Evolutionary conservation across 1,140 invertebrate species (phyloP), one percentile per base, ranked within the genome.

Genomic region (Apis florea): DNA sequence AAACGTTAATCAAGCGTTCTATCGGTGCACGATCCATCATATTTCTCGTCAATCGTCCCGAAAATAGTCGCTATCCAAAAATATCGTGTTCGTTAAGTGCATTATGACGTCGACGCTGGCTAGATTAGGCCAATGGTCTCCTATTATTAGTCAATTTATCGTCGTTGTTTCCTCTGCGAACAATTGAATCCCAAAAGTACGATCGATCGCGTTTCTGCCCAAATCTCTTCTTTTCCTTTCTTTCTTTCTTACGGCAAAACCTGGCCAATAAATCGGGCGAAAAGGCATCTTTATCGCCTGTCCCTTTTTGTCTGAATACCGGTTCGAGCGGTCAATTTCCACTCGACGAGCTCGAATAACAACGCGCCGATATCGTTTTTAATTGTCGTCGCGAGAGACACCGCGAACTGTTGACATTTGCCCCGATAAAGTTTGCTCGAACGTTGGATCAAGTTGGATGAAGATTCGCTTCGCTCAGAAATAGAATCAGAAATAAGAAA

Each of bases 61-160:
- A 84, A 88, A 88, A 88, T 88, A 80, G 79, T 79, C 59, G 24
- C 0, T 56, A 59, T 10, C 74, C 72, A 31, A 82, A 88, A 88
- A 87, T 88, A 88, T 68, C 84, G 63, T n/a, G 68, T 56, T 77
- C 56, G 85, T 83, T 88, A 85, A 89, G 83, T 89, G 85, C 79
- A 89, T 87, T 87, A 85, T 87, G 82, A 85, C 88, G 84, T 89
- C 78, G 70, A 61, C 40, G 53, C 64, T 26, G 13, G 67, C 71
- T 79, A 83, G 83, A 85, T 88, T 83, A 84, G 85, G 83, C 81
- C 85, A 85, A 88, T 82, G 85, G 74, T 78, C 83, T 85, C 72
- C 88, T 89, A 88, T 89, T 89, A 85, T 89, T 87, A 89, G 85
- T 77, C 83, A 74, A 89, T 87, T 87, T 87, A 87, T 79, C 85